Percentiles rank a stretch among this genome's conserved stretches.
phyloP scores from a whole-genome alignment of 2,113 vertebrate genomes.

The Polypterus bichir region DNA sequence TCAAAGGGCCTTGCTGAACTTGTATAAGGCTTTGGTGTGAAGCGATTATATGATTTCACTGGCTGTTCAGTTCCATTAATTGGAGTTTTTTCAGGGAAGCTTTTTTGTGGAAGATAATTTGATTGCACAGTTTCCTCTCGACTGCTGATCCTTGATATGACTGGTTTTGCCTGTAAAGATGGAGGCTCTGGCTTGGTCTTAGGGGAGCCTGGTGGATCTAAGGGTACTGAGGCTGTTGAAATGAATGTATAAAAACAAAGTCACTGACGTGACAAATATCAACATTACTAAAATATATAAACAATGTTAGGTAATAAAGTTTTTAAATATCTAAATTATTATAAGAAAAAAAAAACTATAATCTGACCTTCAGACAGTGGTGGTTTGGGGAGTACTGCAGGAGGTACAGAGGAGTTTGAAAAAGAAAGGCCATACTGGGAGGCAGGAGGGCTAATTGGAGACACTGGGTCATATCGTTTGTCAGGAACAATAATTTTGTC shows the following conservation, averaged over 20 bases:
- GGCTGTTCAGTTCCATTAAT: slow-evolving; percentile 62
- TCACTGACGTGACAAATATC: too few species aligned
- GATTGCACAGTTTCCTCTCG: slow-evolving; percentile 68
- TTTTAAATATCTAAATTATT: too few species aligned
- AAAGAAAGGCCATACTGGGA: slow-evolving; percentile 60
- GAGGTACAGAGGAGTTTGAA: slow-evolving; percentile 43
- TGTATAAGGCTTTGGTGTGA: slow-evolving; percentile 72
- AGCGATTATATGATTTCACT: slow-evolving; percentile 65
- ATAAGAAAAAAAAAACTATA: too few species aligned
- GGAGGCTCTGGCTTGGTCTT: slow-evolving; percentile 64
- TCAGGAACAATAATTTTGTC: slow-evolving; percentile 73
- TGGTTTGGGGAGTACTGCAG: slow-evolving; percentile 68
- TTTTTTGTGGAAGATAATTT: slow-evolving; percentile 71
- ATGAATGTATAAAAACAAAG: slow-evolving; percentile 22
- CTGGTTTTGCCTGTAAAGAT: slow-evolving; percentile 48
- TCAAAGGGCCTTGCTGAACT: slow-evolving; percentile 75
- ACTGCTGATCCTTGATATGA: slow-evolving; percentile 55
- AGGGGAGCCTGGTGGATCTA: slow-evolving; percentile 56
- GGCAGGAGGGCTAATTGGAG: slow-evolving; percentile 57
- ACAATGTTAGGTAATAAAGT: too few species aligned
- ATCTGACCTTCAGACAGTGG: slow-evolving; percentile 59
- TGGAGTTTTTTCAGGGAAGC: slow-evolving; percentile 62
- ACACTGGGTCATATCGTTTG: slow-evolving; percentile 68
- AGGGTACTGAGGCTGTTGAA: slow-evolving; percentile 57
- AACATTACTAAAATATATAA: too few species aligned